Evolutionary conservation across 2,888 invertebrate genomes (phyloP), one percentile per base, ranked within the genome.

Genomic region (Stenurella melanura): DNA sequence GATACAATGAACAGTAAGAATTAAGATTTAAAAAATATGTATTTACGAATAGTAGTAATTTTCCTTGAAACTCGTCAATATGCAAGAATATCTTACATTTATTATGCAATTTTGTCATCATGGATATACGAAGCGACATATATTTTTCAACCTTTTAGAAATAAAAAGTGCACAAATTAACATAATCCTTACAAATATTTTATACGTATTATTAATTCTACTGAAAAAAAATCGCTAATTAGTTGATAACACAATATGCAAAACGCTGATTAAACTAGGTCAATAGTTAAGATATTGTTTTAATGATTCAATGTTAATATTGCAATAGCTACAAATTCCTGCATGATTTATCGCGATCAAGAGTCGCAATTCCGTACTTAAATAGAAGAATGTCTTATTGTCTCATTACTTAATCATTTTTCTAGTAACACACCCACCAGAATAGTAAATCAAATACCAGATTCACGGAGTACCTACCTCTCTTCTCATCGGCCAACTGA

Each of bases 231-330:
- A 57, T 58, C 19, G 17, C 58, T 69, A 57, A 69, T 69, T 69
- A 34, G 30, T 58, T 30, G 26, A 69, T 57, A 69, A 64, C 19
- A 64, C 42, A 64, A 19, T 15, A 38, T 42, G 42, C 64, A 42
- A 57, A 58, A 18, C 67, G n/a, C 12, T 50, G n/a, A 15, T 34
- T 30, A 17, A 57, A 57, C 12, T 69, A 69, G 69, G 69, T 57
- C 69, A 69, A 57, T 19, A 34, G 56, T 67, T 38, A 30, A 30
- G 10, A 26, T 56, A 57, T 69, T 69, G 57, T 69, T 57, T 57
- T 69, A 34, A 26, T 6, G 21, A 34, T 17, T 56, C 69, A 69
- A 69, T 69, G 69, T 69, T 69, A 66, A 50, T 66, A 3, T 61
- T 30, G 61, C 30, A 61, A 61, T 61, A 17, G 15, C n/a, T 19